Evolutionary conservation across 2,797 vertebrate genomes (phyloP), one percentile per base, ranked within the genome.

Genomic region (Spinibarbus caldwelli): DNA sequence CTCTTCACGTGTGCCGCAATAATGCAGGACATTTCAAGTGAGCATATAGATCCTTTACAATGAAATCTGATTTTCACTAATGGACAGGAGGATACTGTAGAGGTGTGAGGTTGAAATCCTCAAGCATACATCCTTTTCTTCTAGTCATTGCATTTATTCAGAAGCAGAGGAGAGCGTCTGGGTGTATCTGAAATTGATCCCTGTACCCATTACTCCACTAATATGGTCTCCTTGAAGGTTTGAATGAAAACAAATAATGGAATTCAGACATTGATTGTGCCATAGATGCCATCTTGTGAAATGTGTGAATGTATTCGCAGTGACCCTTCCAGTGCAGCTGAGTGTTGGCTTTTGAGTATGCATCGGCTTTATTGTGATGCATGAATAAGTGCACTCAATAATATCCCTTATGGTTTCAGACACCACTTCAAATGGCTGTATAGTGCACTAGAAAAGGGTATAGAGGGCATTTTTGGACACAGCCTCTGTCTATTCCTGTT

Each of bases 401-500:
- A 34, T 76, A 49, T 21, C 59, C 38, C 62, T 15, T 64, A 14
- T 12, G 38, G 38, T 79, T 66, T 62, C 29, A 6, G 11, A 66
- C 77, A 31, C 41, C 59, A 47, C 41, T 62, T 45, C 9, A 45
- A 21, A 64, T 47, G 15, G 11, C 26, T 66, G 38, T 47, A 43
- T 79, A 66, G 15, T 31, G 29, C 21, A 34, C 19, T 49, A 80
- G 45, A 36, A 36, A 64, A 47, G 59, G 41, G 41, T 23, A 34
- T 36, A 21, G 12, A 31, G 49, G 49, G 11, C 1, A 11, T n/a
- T 77, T 76, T 77, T 38, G 66, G 57, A 29, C 81, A 77, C 41
- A 59, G 47, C 52, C 57, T 21, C 43, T 62, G 47, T n/a, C n/a
- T n/a, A n/a, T 86, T 76, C 77, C 67, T 64, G 52, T 78, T 81